Evolutionary conservation across 2,797 vertebrate species (phyloP).

Genomic region (Rhyacichthys aspro): DNA sequence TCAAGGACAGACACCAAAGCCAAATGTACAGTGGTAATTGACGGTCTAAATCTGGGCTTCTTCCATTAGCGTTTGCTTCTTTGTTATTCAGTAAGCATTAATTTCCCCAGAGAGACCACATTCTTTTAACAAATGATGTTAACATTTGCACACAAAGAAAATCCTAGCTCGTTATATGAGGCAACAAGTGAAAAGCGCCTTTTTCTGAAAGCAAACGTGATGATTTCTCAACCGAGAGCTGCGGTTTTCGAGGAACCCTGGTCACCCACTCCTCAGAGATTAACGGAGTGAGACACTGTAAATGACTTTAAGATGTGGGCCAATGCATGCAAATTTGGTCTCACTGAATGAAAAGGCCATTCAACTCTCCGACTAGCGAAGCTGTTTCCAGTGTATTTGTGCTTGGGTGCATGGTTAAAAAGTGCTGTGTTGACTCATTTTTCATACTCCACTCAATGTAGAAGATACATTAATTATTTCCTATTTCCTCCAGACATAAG

Average conservation of each 20-base stretch:
- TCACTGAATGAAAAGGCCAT: background rate
- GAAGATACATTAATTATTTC: background rate
- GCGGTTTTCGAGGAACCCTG: conserved; percentile 17
- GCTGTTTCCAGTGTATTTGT: background rate
- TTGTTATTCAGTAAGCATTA: conserved; percentile 32
- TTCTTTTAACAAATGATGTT: conserved; percentile 25
- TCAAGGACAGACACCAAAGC: conserved; percentile 26
- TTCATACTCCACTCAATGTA: background rate
- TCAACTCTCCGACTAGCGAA: background rate
- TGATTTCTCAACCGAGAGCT: conserved; percentile 17
- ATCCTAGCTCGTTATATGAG: background rate
- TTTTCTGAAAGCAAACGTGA: conserved; percentile 16
- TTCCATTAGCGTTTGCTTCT: conserved; percentile 32
- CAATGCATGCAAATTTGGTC: conserved; percentile 5
- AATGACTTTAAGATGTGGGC: background rate
- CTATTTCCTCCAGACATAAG: background rate
- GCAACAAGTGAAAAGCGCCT: conserved; percentile 17
- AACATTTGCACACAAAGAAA: conserved; percentile 21
- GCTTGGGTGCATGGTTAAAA: background rate
- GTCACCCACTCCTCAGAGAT: conserved; percentile 3
- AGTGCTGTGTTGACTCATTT: background rate
- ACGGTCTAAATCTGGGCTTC: conserved; percentile 11
- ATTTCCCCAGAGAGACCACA: conserved; percentile 43
- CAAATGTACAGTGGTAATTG: conserved; percentile 29
- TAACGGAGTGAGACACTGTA: background rate